A percentile compares a stretch with the other conserved stretches of the same genome.
These are phyloP conservation scores for Caenorhabditis sp. DNA, from an alignment of 2,888 invertebrate species.

Conservation along the genomic window DNA sequence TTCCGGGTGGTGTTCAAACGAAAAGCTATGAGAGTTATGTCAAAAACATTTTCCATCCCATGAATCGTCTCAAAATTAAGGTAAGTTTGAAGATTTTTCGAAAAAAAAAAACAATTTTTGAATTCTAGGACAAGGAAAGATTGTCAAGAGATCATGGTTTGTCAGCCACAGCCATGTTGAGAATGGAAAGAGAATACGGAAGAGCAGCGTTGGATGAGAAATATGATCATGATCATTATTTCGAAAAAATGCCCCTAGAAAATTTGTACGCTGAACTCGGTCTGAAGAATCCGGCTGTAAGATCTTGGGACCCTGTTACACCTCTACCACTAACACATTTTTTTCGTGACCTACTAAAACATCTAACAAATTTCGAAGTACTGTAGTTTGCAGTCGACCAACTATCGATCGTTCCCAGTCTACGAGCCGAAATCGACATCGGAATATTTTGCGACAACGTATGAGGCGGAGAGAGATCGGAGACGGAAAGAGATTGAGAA, in stretches of 20 bases:
- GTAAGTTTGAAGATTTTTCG: constrained; percentile 5
- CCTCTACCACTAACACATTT: not conserved
- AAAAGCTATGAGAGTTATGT: constrained; percentile 64
- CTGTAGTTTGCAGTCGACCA: constrained; percentile 29
- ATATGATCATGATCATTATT: constrained; percentile 50
- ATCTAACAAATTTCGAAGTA: not conserved
- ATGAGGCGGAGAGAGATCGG: constrained; percentile 42
- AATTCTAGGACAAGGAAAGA: constrained; percentile 51
- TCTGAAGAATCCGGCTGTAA: constrained; percentile 41
- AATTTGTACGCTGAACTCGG: constrained; percentile 58
- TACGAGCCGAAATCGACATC: constrained; percentile 66
- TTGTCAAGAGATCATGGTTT: constrained; percentile 45
- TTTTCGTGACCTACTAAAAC: not conserved
- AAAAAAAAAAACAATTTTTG: not conserved
- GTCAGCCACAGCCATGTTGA: constrained; percentile 61
- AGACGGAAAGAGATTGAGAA: constrained; percentile 23
- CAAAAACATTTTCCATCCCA: constrained; percentile 58
- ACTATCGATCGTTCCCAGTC: constrained; percentile 60
- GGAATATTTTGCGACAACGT: constrained; percentile 60
- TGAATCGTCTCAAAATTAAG: constrained; percentile 39
- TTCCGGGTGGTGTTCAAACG: constrained; percentile 60
- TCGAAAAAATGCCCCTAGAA: constrained; percentile 61
- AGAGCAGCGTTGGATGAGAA: constrained; percentile 60
- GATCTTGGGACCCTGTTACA: not conserved
- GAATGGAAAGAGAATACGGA: constrained; percentile 62